A percentile compares a stretch with the other conserved stretches of the same genome.
Evolutionary conservation across 2,797 vertebrate genomes (phyloP).

Genomic region (Valencia hispanica): DNA sequence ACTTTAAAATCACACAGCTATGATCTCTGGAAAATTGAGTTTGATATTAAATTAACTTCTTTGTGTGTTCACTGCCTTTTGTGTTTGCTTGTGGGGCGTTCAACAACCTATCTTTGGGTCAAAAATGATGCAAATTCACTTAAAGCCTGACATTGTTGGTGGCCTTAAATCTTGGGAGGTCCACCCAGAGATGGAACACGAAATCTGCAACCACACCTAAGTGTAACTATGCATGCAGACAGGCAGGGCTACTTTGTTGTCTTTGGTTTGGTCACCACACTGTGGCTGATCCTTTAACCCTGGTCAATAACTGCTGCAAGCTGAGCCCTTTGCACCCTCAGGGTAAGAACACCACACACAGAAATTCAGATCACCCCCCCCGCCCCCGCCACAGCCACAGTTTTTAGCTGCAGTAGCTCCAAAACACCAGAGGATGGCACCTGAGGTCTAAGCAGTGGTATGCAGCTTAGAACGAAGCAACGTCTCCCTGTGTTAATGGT

Average conservation of each 20-base stretch:
- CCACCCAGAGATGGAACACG: constrained; percentile 37
- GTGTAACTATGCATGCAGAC: constrained; percentile 23
- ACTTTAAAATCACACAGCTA: constrained; percentile 34
- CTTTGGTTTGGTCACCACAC: constrained; percentile 35
- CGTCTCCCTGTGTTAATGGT: neutral
- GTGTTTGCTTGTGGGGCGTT: constrained; percentile 1
- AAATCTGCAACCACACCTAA: constrained; percentile 43
- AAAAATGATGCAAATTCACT: neutral
- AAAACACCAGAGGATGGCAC: constrained; percentile 73
- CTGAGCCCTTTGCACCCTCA: constrained; percentile 41
- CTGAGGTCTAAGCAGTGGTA: constrained; percentile 55
- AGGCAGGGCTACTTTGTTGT: constrained; percentile 36
- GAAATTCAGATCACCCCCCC: constrained; percentile 3
- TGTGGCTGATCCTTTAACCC: constrained; percentile 55
- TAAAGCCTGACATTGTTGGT: constrained; percentile 20
- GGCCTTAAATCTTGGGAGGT: constrained; percentile 53
- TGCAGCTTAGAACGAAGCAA: neutral
- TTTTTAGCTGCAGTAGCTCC: constrained; percentile 44
- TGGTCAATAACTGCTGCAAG: constrained; percentile 57
- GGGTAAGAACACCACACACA: constrained; percentile 32
- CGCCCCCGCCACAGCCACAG: no score
- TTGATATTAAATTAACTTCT: constrained; percentile 24
- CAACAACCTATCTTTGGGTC: neutral
- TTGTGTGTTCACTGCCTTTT: neutral
- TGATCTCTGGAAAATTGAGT: constrained; percentile 46